Percentiles rank a stretch among this genome's conserved stretches.
Conservation (phyloP, 2,113 vertebrate species). For the Caranx ignobilis region DNA sequence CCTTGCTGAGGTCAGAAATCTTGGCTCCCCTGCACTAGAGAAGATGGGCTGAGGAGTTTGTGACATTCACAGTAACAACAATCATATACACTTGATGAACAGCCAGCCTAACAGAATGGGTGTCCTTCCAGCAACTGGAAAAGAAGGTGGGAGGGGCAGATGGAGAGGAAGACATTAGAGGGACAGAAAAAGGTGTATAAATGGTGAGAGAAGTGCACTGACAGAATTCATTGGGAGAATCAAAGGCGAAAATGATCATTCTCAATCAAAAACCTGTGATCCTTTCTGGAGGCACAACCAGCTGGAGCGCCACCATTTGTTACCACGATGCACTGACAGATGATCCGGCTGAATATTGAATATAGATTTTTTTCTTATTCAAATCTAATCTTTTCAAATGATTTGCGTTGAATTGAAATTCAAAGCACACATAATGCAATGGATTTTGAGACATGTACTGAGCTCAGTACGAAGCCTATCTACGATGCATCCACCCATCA, state of each 20-base stretch:
- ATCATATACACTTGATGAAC: conserved; percentile 58
- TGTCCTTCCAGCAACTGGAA: conserved; percentile 47
- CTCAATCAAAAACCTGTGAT: conserved; percentile 61
- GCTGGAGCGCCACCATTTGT: conserved; percentile 52
- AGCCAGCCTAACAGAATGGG: conserved; percentile 29
- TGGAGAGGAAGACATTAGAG: conserved; percentile 47
- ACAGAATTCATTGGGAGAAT: conserved; percentile 49
- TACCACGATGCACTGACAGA: conserved; percentile 39
- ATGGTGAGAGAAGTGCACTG: conserved; percentile 31
- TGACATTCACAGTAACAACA: conserved; percentile 37
- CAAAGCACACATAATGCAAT: conserved; percentile 46
- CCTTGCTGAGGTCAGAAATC: conserved; percentile 43
- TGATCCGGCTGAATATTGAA: conserved; percentile 54
- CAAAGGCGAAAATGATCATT: conserved; percentile 59
- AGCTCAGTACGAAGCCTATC: conserved; percentile 53
- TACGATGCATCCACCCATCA: conserved; percentile 51
- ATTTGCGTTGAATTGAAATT: conserved; percentile 54
- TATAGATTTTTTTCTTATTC: conserved; percentile 18
- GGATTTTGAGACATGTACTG: conserved; percentile 51
- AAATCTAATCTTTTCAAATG: conserved; percentile 58
- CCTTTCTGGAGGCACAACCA: conserved; percentile 52
- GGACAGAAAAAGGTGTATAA: conserved; percentile 40
- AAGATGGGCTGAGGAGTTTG: conserved; percentile 23
- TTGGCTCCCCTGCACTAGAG: not conserved
- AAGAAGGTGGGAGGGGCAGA: conserved; percentile 25